Evolutionary conservation across 2,113 vertebrate species (phyloP), one percentile per base, ranked within the genome.

Genomic region (Ailurus styani): DNA sequence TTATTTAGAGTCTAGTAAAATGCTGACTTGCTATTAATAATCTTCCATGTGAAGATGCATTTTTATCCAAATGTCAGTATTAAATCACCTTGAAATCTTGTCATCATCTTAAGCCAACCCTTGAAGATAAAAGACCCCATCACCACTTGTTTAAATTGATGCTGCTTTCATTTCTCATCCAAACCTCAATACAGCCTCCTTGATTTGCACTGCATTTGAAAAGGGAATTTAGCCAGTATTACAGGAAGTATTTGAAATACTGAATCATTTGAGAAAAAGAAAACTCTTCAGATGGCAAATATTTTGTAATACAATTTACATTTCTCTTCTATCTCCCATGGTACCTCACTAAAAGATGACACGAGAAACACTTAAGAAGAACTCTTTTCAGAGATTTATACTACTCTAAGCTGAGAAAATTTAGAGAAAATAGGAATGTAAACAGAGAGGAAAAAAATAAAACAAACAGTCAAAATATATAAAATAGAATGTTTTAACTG

Each of bases 1-100:
- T 96, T 87, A 92, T 93, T 93, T 93, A 94, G 47, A 83, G 42
- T 42, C 73, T 42, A 64, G 42, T 83, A 60, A 91, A 91, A 82
- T 87, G 31, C 75, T 94, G 78, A 96, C 50, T 79, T 31, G 12
- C 50, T 96, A 82, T 85, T 95, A 96, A 95, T 96, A 95, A 93
- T 94, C 23, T 78, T 91, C 55, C 50, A 50, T 45, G 21, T 52
- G 37, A 95, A 79, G 31, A 42, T 23, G 15, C 40, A 40, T 94
- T 83, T 96, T 94, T 83, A 96, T 77, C 85, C 23, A 97, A 97
- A 96, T 85, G 42, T 66, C 50, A 95, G 78, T 55, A 90, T 94
- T 91, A 94, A 92, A 93, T 96, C 83, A 82, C 29, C 57, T 93
- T 78, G 60, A 95, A 97, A 64, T 66, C 54, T 88, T 87, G 60